Evolutionary conservation across 2,888 invertebrate genomes (phyloP), one percentile per base, ranked within the genome.

Genomic region (Drosophila paranaensis): DNA sequence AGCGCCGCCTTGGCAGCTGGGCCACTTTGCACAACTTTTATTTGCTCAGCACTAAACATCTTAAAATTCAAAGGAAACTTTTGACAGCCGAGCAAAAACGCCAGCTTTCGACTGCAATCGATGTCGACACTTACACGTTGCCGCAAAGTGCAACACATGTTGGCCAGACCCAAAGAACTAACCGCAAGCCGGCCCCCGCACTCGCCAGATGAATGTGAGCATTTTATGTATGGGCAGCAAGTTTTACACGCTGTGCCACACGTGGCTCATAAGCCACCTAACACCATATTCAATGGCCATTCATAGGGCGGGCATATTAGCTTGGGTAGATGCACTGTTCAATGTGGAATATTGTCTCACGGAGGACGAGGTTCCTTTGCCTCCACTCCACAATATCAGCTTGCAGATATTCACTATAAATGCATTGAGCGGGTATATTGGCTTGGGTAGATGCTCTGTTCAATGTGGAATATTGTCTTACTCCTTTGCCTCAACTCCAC

Each of bases 1-100:
- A 30, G 25, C n/a, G 60, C 35, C 25, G 13, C 48, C 55, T 53
- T 50, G 66, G 71, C 74, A 71, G 63, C 61, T 69, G 69, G 79
- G 70, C 65, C 82, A 76, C 66, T 69, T 64, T 64, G 51, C 20
- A 50, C 50, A 79, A 82, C 79, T 81, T 81, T 72, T 84, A 81
- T 79, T 84, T 81, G 70, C 62, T 62, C 48, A 40, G 43, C 45
- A 39, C 72, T 35, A 66, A 66, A 66, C 55, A 66, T 50, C 54
- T 55, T 48, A 67, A 64, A 53, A 71, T 57, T 64, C 50, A 56
- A 54, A 40, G 51, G 60, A 72, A 77, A 77, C 77, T 81, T 81
- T 67, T 42, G 53, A 48, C 48, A 57, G 62, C 43, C 61, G 39
- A 61, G 37, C 30, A 27, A 60, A 46, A 60, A 51, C 45, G 46